Evolutionary conservation across 2,888 invertebrate species (phyloP).

Genomic region (Zele albiditarsus): DNA sequence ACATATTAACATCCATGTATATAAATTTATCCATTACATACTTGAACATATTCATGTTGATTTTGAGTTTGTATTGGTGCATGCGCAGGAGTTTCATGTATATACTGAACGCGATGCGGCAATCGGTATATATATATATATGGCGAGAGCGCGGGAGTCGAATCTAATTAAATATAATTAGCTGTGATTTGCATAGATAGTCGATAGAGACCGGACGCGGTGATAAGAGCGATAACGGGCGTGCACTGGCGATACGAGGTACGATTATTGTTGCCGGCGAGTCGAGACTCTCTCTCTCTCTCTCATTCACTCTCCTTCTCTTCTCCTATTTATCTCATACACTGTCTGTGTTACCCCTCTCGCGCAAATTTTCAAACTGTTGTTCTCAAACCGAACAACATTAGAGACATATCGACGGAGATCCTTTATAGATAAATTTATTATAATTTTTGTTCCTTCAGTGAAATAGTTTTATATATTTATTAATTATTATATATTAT

Average conservation of each 20-base stretch:
- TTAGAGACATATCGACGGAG: no score
- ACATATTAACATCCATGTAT: not conserved
- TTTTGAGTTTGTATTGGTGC: not conserved
- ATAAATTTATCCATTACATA: not conserved
- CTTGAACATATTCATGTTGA: not conserved
- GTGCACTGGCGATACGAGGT: constrained; percentile 68
- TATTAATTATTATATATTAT: no score
- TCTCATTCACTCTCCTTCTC: constrained; percentile 44
- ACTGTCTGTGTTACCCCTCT: no score
- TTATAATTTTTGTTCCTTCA: no score
- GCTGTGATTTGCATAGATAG: constrained; percentile 73
- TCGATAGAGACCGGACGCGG: constrained; percentile 71
- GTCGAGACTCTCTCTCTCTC: constrained; percentile 39
- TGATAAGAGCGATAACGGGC: constrained; percentile 71
- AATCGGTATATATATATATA: not conserved
- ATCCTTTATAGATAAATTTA: no score
- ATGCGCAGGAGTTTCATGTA: not conserved
- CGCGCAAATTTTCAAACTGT: no score
- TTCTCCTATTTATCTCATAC: constrained; percentile 33
- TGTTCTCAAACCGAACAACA: no score
- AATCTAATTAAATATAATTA: constrained; percentile 74
- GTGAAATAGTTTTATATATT: no score
- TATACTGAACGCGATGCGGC: not conserved
- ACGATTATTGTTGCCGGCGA: constrained; percentile 70
- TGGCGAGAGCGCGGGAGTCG: constrained; percentile 67